Evolutionary conservation across 1,140 invertebrate species (phyloP).

Genomic region (Polypedilum vanderplanki): DNA sequence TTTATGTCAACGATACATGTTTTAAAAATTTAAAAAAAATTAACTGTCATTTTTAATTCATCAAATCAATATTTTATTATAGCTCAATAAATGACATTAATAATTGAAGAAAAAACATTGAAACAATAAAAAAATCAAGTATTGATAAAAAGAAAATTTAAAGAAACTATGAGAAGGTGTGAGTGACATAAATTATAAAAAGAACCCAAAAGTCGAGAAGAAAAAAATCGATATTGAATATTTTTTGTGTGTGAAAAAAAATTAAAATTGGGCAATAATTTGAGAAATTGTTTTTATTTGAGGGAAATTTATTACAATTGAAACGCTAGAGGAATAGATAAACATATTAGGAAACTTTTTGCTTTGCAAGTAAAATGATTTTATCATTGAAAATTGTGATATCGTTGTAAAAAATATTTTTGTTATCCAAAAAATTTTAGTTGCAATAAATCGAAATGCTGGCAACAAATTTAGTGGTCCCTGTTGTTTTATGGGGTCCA

Average conservation of each 20-base stretch:
- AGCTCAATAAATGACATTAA: not conserved
- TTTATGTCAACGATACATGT: too few species aligned
- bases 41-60: too few species aligned
- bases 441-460: conserved; percentile 55
- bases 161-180: not conserved
- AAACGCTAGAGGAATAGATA: too few species aligned
- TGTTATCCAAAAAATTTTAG: not conserved
- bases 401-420: too few species aligned
- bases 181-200: not conserved
- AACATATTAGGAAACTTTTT: too few species aligned
- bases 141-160: not conserved
- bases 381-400: too few species aligned
- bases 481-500: conserved; percentile 94
- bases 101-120: not conserved
- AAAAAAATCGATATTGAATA: conserved; percentile 8
- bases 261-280: not conserved
- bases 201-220: not conserved
- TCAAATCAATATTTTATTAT: not conserved
- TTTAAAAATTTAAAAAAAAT: too few species aligned
- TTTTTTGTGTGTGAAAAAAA: conserved; percentile 1
- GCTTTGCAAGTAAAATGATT: too few species aligned
- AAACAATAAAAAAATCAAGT: not conserved
- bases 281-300: not conserved
- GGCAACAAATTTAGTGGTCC: conserved; percentile 86
- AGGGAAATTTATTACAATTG: not conserved